Evolutionary conservation across 2,113 vertebrate genomes (phyloP).

Genomic region (Hippocampus zosterae): DNA sequence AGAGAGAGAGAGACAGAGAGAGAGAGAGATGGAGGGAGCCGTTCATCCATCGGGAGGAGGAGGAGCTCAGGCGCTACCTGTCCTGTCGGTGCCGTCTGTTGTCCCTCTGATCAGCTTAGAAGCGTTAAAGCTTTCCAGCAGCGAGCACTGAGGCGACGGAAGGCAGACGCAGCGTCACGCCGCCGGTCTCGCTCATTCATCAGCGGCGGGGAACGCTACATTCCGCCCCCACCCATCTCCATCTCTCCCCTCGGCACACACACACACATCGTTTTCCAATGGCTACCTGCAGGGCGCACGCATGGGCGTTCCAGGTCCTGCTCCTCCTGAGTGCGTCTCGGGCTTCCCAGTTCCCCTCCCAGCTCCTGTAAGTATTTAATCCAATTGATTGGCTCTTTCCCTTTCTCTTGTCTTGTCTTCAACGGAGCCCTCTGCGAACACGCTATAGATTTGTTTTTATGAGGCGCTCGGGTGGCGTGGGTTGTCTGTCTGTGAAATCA

Average conservation of each 20-base stretch:
- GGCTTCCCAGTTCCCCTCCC: constrained; percentile 84
- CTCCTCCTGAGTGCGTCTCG: constrained; percentile 71
- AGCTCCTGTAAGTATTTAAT: constrained; percentile 81
- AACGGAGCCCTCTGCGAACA: neutral
- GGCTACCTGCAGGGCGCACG: constrained; percentile 82
- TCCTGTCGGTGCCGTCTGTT: constrained; percentile 79
- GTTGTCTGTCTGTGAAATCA: constrained; percentile 1
- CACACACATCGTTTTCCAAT: constrained; percentile 63
- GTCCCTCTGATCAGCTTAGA: constrained; percentile 52
- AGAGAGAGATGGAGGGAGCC: constrained; percentile 13
- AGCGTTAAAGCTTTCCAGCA: neutral
- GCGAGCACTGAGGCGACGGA: constrained; percentile 10
- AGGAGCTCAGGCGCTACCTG: constrained; percentile 64
- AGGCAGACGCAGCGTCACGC: constrained; percentile 48
- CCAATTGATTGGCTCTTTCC: neutral
- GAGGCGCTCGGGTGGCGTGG: neutral
- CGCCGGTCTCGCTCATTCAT: constrained; percentile 36
- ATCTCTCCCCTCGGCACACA: no score
- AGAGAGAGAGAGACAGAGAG: constrained; percentile 13
- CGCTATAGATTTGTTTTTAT: neutral
- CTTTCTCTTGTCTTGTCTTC: neutral
- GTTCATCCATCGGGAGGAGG: constrained; percentile 4
- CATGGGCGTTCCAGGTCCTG: constrained; percentile 79
- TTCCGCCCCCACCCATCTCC: constrained; percentile 44
- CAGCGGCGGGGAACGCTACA: constrained; percentile 30